Base-by-base conservation (phyloP, 2,888 invertebrate genomes). In the Synergus gifuensis region DNA sequence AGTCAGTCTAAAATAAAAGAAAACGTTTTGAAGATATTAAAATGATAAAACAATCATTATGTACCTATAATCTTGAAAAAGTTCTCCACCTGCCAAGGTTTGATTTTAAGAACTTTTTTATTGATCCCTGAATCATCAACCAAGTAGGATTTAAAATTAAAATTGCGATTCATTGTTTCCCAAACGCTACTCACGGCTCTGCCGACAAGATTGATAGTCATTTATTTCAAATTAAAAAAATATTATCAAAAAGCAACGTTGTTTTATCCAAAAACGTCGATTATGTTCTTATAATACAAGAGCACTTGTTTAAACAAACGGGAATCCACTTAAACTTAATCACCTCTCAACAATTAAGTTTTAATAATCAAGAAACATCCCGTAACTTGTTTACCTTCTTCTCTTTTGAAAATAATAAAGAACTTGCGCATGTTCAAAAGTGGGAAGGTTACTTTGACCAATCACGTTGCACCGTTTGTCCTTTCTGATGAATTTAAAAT, bases 51-150 rank as follows among this genome's bases (percentile, higher is more conserved):
- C 16, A 46, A 54, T 58, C 42, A 79, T 63, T 36, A 66, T 49
- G 44, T 42, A 89, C 89, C 88, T 42, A 89, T 84, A 36, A 88
- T 83, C 79, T 86, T 86, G 79, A 89, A 89, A 78, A 88, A 89
- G 60, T 80, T 83, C 78, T 85, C 85, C 22, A 88, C 84, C 79
- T 87, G 83, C 88, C 88, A 88, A 28, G 83, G 84, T 80, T 86
- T 86, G 12, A 89, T 86, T 36, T n/a, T 28, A n/a, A 73, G 73
- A 40, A 54, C 36, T 9, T 28, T 73, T 11, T 73, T 49, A 5
- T 54, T 36, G 0, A 46, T 14, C 36, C n/a, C 73, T 2, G 36
- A 54, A 54, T 73, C 73, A 36, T 73, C 36, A 73, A 73, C 42
- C 28, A 60, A 42, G 14, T 60, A 40, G 8, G 76, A 62, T 58